Evolutionary conservation across 1,140 invertebrate genomes (phyloP), one percentile per base, ranked within the genome.

Genomic region (Idris sp.): DNA sequence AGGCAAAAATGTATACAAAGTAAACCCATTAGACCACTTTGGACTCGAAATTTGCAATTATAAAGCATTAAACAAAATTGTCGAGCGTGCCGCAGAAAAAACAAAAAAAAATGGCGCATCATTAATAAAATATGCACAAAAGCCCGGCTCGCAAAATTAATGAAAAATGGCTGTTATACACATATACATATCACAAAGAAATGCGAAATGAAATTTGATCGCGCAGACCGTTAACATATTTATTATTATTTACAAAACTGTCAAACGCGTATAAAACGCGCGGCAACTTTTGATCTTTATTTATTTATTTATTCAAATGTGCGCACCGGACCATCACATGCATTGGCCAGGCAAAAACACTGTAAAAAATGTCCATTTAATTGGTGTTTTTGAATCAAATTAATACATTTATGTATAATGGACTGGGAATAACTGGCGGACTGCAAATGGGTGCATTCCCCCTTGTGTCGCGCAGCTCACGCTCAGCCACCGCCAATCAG

Each of bases 361-460:
- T 67, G 71, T n/a, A 74, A 74, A 75, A 75, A 75, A 69, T 68
- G 65, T n/a, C n/a, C 64, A 26, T 62, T 69, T 69, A 75, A 69
- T 64, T 69, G 73, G 53, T 58, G 59, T 58, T 76, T 71, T 71
- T 19, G 54, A 61, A 69, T 65, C 44, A 38, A 64, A 36, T 67
- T 69, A 71, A 9, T 76, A 26, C 53, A 61, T 71, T 74, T 67
- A 62, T 72, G n/a, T n/a, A 67, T 67, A 67, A 72, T 62, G 56
- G 51, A 46, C 48, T 9, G 16, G 26, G 13, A 51, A 46, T 28
- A n/a, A n/a, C 19, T 43, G 41, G 59, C 62, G 54, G 53, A 53
- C 53, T 71, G 65, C 58, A 69, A 76, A 76, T 76, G 74, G 15
- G 31, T 43, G 54, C 61, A 22, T 33, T 61, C 73, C 61, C 61